phyloP scores from a whole-genome alignment of 2,888 invertebrate genomes.

The Drosophila koepferae region DNA sequence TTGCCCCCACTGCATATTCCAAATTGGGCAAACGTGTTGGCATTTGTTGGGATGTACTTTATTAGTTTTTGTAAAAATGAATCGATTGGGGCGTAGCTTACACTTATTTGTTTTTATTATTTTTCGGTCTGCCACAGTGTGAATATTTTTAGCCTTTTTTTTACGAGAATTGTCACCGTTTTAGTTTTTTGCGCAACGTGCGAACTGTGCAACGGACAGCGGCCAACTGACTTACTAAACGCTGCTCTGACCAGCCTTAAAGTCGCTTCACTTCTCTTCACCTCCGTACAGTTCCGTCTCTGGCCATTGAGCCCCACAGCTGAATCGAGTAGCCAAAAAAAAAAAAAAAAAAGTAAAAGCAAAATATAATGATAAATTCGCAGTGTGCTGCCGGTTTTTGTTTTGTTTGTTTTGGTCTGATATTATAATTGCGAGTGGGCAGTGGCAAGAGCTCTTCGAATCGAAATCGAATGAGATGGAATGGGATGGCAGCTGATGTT shows the following conservation, averaged over 20 bases:
- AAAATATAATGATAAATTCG: constrained; percentile 57
- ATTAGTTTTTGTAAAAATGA: constrained; percentile 21
- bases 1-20: constrained; percentile 47
- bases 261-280: constrained; percentile 36
- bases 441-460: constrained; percentile 29
- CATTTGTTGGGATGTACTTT: constrained; percentile 48
- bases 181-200: constrained; percentile 56
- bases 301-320: constrained; percentile 37
- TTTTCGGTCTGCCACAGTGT: constrained; percentile 4
- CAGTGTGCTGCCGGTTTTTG: constrained; percentile 59
- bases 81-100: constrained; percentile 44
- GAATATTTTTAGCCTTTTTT: constrained; percentile 11
- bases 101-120: constrained; percentile 1
- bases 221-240: constrained; percentile 63
- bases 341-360: constrained; percentile 29
- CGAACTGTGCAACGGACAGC: constrained; percentile 71
- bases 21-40: constrained; percentile 70
- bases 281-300: constrained; percentile 23
- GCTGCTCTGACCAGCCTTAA: constrained; percentile 56
- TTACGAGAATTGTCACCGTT: constrained; percentile 8
- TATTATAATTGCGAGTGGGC: constrained; percentile 48
- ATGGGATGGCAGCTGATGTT: constrained; percentile 23
- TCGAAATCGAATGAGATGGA: constrained; percentile 3
- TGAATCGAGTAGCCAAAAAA: constrained; percentile 21
- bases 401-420: constrained; percentile 58